Evolutionary conservation across 2,888 invertebrate species (phyloP), one percentile per base, ranked within the genome.

Genomic region (Drosophila ochracea): DNA sequence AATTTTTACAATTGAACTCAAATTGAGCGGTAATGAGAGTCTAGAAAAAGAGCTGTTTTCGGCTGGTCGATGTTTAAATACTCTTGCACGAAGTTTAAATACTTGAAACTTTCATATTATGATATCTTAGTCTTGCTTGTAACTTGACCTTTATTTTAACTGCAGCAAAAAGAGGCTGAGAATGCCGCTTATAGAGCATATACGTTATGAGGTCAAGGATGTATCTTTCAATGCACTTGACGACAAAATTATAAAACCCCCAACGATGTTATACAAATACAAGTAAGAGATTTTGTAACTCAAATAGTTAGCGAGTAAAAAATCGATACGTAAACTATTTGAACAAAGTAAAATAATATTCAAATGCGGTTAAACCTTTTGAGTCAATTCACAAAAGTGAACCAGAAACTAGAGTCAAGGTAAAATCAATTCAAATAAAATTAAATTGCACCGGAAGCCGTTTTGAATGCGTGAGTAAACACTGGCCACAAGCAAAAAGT

Each of bases 351-450:
- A 25, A 25, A 65, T 31, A 33, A n/a, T 66, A 66, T 50, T 28
- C 11, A 43, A 61, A 28, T 41, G 52, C 52, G 21, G 33, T 5
- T 4, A 28, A 81, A 75, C 79, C 75, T 69, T 69, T 75, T 65
- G 66, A 73, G 84, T 63, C 76, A 60, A 53, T 25, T 30, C 37
- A 19, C 19, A 72, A 73, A 73, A 60, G 73, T 81, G 87, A 81
- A 84, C 70, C 75, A 50, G 37, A 54, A 61, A 41, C 37, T 33
- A 37, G 28, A 49, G 21, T 54, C 43, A 66, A 63, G 59, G 68
- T 58, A 43, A 16, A 68, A 50, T 28, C 58, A 28, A 41, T 65
- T 61, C 33, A 58, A 58, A 43, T 35, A 21, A 61, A 65, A 49
- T 47, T 65, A 68, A 68, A 65, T 68, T 58, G 37, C 65, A 65